A percentile compares a stretch with the other conserved stretches of the same genome.
These are phyloP conservation scores for Xylocopa sonorina DNA, from an alignment of 1,140 invertebrate genomes.

Conservation along the genomic window DNA sequence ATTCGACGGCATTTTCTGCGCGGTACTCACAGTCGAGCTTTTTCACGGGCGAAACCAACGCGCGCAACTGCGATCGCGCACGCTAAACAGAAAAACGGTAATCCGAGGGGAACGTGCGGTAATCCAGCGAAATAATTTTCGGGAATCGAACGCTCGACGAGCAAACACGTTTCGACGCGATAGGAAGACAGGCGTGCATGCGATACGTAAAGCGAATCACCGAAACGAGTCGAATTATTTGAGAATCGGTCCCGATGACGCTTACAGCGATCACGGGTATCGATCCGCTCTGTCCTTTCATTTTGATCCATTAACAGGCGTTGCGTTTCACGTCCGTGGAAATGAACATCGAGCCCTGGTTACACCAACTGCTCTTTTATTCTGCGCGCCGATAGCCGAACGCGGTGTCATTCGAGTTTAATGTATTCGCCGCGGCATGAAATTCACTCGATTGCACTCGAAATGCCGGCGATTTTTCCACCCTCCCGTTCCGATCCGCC, in stretches of 20 bases:
- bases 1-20: constrained; percentile 16
- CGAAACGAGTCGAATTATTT: neutral
- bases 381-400: neutral
- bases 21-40: too few species aligned
- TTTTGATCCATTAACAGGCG: constrained; percentile 13
- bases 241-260: neutral
- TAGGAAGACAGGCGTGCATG: neutral
- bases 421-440: constrained; percentile 11
- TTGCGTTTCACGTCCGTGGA: constrained; percentile 14
- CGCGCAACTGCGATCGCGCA: too few species aligned
- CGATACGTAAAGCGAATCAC: neutral
- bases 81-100: too few species aligned
- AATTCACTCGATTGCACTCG: constrained; percentile 35
- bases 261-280: neutral
- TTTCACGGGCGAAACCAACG: too few species aligned
- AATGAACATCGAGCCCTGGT: constrained; percentile 13
- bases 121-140: neutral
- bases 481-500: too few species aligned
- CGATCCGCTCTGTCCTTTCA: neutral
- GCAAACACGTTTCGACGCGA: constrained; percentile 1
- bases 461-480: neutral
- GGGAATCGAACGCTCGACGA: neutral
- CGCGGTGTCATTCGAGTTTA: constrained; percentile 12
- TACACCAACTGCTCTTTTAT: constrained; percentile 13
- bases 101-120: too few species aligned